These are phyloP conservation scores for Triops longicaudatus DNA, from an alignment of 1,140 invertebrate genomes.

Conservation along the genomic window DNA sequence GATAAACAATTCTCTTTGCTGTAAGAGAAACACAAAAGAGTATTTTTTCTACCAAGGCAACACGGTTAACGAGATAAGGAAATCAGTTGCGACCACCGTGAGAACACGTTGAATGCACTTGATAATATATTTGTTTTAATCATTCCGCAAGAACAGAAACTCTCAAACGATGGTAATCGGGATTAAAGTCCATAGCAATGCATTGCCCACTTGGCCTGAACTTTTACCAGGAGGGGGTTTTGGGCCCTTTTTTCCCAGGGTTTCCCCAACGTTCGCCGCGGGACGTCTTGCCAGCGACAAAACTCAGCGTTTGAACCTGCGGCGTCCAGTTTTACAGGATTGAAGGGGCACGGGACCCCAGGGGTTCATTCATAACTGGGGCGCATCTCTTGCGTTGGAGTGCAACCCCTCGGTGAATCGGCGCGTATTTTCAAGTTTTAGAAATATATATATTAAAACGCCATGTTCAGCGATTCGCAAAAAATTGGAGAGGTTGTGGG, in stretches of 20 bases:
- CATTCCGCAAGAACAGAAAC: neutral
- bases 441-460: neutral
- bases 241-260: neutral
- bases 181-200: neutral
- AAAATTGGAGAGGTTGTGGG: neutral
- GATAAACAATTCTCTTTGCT: no score
- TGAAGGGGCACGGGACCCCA: neutral
- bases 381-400: neutral
- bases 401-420: neutral
- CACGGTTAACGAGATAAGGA: no score
- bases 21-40: no score
- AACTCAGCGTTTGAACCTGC: neutral
- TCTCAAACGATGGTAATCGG: neutral
- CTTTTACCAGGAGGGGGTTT: neutral
- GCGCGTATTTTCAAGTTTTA: neutral
- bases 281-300: neutral
- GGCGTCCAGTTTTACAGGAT: neutral
- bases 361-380: neutral
- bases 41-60: no score
- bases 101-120: neutral
- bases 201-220: neutral
- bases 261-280: neutral
- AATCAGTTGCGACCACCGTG: no score
- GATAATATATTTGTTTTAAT: neutral
- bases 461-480: constrained; percentile 2